Base-by-base conservation (phyloP, 2,888 invertebrate genomes). In the Melanostoma scalare region DNA sequence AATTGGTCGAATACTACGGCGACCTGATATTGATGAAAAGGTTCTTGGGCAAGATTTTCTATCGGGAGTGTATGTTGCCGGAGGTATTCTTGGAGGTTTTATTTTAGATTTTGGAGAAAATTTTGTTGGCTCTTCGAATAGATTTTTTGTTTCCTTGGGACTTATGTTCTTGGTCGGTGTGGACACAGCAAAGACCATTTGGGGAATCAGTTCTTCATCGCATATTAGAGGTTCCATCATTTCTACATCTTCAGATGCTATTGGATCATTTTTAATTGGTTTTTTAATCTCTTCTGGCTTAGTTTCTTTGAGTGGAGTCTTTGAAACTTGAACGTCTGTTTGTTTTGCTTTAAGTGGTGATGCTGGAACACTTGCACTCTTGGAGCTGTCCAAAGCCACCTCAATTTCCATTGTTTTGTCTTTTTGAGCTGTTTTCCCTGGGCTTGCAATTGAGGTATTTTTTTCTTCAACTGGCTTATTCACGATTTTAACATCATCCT, bases 1-100 rank as follows among this genome's bases (percentile, higher is more conserved):
- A 0, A 86, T 44, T 1, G 89, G 87, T 3, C 90, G 89, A 75
- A 91, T 89, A 74, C 89, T 90, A 30, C 89, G 89, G 3, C 91
- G 87, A 0, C 91, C 91, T 1, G 88, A 89, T 10, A 91, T 91
- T 48, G 89, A 87, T 4, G 89, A 87, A 58, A 88, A 89, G 3
- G 73, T 85, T 36, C 87, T 87, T 0, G 88, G 72, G 86, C 85
- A 86, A 10, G 81, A 75, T 9, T 85, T 74, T 42, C 87, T 86
- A 53, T 88, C 87, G 10, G 89, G 89, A 5, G 89, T 88, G n/a
- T 75, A 80, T 38, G 80, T 81, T 20, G 20, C 20, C 1, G 77
- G 50, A 53, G 86, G 84, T 4, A 86, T 68, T 36, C 69, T 68
- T 10, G 87, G 86, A 42, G 87, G 68, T 40, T 88, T 87, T 4